Base-by-base conservation (phyloP, 2,888 invertebrate species). In the Drosophila helvetica region DNA sequence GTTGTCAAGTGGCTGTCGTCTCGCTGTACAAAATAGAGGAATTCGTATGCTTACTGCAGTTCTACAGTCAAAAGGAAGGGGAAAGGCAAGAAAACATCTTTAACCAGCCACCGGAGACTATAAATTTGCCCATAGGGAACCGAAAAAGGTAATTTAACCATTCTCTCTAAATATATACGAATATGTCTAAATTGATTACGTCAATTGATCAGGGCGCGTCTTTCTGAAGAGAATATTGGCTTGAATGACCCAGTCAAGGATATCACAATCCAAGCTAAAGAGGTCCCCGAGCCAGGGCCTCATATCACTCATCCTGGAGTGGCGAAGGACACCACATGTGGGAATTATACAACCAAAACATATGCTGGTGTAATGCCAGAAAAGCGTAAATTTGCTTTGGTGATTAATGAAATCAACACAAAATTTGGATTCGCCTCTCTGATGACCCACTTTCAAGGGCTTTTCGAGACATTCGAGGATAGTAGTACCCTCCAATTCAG, bases 31-130 rank as follows among this genome's bases (percentile, higher is more conserved):
- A 12, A 2, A 46, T 27, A 3, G 18, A 67, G 0, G 33, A 67
- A 9, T 78, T 80, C 30, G 54, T 53, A 0, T 76, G 74, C 19
- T 76, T 79, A 15, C 18, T 79, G 12, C 76, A 79, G 22, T 64
- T 79, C 2, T 79, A 81, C 22, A 71, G 51, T 9, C 50, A 57
- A 0, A 42, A 45, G 7, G 70, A 79, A 46, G 63, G 62, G 1
- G 70, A 74, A 3, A 54, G 47, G 9, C 79, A 78, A 27, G 27
- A 5, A 0, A 57, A 58, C 12, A 76, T 74, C n/a, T 76, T 61
- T 7, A 63, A 17, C 8, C 47, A 46, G 33, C 61, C 77, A 27
- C 12, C 48, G 0, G 17, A 56, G 25, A 27, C 53, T 0, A 51
- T 3, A 22, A 65, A 57, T 2, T 46, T 78, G 45, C 72, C 75